phyloP scores from a whole-genome alignment of 2,113 vertebrate genomes.

The Halichoeres trimaculatus region DNA sequence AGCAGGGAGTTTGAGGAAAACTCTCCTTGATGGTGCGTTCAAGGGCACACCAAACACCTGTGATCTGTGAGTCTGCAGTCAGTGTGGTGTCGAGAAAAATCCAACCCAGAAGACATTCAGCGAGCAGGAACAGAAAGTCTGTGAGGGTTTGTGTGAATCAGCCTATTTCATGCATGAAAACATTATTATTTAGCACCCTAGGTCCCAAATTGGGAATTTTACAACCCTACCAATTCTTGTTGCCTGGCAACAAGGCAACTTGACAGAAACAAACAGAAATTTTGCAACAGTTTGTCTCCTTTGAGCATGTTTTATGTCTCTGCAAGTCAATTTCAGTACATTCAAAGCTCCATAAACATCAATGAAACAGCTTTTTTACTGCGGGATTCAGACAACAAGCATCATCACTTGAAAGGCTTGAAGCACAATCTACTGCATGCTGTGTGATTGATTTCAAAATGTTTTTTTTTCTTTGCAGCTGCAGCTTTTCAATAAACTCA shows the following conservation, averaged over 20 bases:
- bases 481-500: constrained; percentile 49
- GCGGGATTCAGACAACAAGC: constrained; percentile 1
- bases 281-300: neutral
- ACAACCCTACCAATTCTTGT: neutral
- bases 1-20: constrained; percentile 9
- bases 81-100: neutral
- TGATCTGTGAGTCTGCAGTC: constrained; percentile 25
- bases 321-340: neutral
- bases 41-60: constrained; percentile 39
- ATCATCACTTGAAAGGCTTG: neutral
- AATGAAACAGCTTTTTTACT: constrained; percentile 2
- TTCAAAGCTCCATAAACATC: neutral
- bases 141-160: neutral
- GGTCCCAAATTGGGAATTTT: neutral
- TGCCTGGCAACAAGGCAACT: neutral
- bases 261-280: neutral
- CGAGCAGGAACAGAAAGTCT: neutral
- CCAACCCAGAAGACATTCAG: neutral
- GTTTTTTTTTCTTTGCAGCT: constrained; percentile 27
- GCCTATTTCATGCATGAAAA: neutral
- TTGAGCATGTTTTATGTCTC: neutral
- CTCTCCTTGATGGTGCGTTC: constrained; percentile 24
- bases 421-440: neutral
- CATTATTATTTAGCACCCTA: neutral
- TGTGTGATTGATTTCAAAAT: constrained; percentile 26